Evolutionary conservation across 2,113 vertebrate species (phyloP), one percentile per base, ranked within the genome.

Genomic region (Boulengeromyrus knoepffleri): DNA sequence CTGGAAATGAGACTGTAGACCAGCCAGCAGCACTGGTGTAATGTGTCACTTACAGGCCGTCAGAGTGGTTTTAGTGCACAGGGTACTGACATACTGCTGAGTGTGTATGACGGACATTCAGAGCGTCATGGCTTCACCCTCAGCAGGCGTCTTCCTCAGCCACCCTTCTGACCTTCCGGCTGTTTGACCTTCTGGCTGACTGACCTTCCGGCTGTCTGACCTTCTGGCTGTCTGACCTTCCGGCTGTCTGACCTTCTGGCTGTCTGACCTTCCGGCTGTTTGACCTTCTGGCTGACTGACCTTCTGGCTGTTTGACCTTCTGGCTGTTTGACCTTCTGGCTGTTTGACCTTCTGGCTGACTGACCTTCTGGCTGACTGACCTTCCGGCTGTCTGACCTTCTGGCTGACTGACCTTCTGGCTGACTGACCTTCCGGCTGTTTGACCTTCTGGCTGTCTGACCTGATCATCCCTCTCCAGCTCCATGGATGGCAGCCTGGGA

Each of bases 401-500:
- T 2, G 3, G 13, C 27, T 87, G 10, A 9, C 1, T 87, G 27
- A 36, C 49, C n/a, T 53, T 19, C 47, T 0, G 17, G 13, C 27
- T 87, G 24, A 53, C 0, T 87, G 85, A 19, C 49, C 42, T 45
- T 52, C n/a, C 0, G 7, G 4, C 27, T 87, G 10, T 15, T 1
- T 15, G 27, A 19, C 49, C 52, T 53, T 52, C 24, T 5, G 31
- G 5, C 15, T 87, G 0, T 17, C 15, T 52, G 50, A 1, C 50
- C 53, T 56, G 2, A 5, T 39, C 10, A 19, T 86, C 24, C 52
- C 10, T 85, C 8, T 80, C 17, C 90, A 98, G 97, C 95, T 97
- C 85, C 97, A 98, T 93, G 96, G 97, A 90, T 98, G 97, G 97
- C 97, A 97, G 93, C 97, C 97, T 0, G 97, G 97, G 49, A 98